Base-by-base conservation (phyloP, 2,797 vertebrate species). In the Tachyglossus aculeatus region DNA sequence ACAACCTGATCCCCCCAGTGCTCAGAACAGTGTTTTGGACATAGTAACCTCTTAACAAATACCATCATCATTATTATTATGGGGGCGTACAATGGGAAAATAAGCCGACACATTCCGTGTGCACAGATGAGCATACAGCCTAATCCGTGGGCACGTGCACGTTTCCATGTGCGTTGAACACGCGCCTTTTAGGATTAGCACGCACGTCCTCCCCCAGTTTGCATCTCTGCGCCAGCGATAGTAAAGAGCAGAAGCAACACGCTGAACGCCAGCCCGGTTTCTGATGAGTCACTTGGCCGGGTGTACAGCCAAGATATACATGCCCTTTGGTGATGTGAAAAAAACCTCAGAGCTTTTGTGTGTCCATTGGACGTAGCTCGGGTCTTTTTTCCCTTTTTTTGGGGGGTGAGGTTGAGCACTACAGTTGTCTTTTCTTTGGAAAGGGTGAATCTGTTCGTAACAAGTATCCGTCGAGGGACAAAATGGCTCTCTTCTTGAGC, bases 301-400 rank as follows among this genome's bases (percentile, higher is more conserved):
- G 70, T 83, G 82, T 47, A 51, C 67, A 77, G 88, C 88, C 82
- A 73, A 74, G 74, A 80, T 69, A 74, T 83, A 85, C 85, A n/a
- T n/a, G 83, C 82, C 84, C 84, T 84, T 80, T 54, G 18, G 79
- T 67, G 81, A 79, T 82, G 83, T 19, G 84, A 56, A 87, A 69
- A 69, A n/a, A n/a, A 83, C 88, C 88, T 79, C 83, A 86, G 79
- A 63, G 48, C 11, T 1, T 57, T 71, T 78, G 24, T 81, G 83
- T n/a, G n/a, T n/a, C n/a, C n/a, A n/a, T n/a, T n/a, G n/a, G n/a
- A n/a, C n/a, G 61, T 79, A 81, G 80, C 82, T 2, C 74, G 74
- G 70, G 68, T 69, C 59, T 76, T 71, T 38, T 65, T 56, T 78
- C 83, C 73, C 74, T n/a, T 19, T 48, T 48, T 31, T 41, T 78